phyloP scores from a whole-genome alignment of 2,888 invertebrate species.

The Conus canariensis region DNA sequence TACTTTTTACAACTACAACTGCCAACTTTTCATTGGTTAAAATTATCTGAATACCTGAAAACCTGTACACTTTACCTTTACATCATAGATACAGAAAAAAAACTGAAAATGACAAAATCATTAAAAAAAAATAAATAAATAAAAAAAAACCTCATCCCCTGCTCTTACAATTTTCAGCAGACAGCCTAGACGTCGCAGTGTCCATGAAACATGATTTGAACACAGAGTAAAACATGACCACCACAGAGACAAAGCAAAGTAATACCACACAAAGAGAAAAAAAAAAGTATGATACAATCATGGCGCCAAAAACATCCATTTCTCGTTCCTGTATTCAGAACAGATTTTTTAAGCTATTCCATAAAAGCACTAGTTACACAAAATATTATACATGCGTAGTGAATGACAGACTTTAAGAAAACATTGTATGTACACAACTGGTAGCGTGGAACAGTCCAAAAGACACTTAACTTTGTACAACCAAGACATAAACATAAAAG shows the following conservation, averaged over 20 bases:
- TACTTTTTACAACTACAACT: neutral
- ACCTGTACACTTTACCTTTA: neutral
- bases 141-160: neutral
- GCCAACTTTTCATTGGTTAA: neutral
- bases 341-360: neutral
- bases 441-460: too few relatives aligned
- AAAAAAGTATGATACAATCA: conserved; percentile 33
- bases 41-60: neutral
- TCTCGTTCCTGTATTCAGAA: conserved; percentile 28
- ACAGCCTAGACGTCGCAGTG: neutral
- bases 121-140: neutral
- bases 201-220: neutral
- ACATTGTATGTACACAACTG: neutral
- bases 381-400: conserved; percentile 20
- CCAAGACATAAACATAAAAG: neutral
- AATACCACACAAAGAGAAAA: conserved; percentile 17
- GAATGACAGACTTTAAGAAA: neutral
- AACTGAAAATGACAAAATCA: neutral
- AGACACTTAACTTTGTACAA: neutral
- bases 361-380: conserved; percentile 16
- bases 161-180: neutral
- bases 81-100: neutral
- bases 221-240: neutral
- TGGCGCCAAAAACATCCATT: conserved; percentile 39
- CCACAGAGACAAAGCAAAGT: conserved; percentile 2